Evolutionary conservation across 2,113 vertebrate genomes (phyloP).

Genomic region (human): DNA sequence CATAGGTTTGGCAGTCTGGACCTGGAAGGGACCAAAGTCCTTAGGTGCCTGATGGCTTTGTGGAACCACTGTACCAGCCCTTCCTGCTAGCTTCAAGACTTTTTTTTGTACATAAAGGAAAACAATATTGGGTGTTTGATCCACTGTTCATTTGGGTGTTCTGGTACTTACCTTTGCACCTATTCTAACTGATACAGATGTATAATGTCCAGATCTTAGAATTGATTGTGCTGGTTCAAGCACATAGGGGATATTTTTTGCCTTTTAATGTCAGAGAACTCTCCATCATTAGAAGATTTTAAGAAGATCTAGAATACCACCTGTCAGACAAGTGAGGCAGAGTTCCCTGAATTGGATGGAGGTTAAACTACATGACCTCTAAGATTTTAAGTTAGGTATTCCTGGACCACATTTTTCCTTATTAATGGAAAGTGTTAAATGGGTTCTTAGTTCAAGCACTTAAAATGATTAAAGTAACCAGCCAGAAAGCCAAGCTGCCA

Average conservation of each 20-base stretch:
- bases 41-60: background rate
- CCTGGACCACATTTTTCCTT: slow-evolving; percentile 76
- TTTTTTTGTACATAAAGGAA: background rate
- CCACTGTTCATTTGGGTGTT: background rate
- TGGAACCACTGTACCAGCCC: background rate
- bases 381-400: slow-evolving; percentile 68
- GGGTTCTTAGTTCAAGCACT: slow-evolving; percentile 77
- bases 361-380: slow-evolving; percentile 49
- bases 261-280: background rate
- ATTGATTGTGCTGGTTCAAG: background rate
- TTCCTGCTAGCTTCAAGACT: background rate
- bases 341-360: slow-evolving; percentile 60
- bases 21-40: background rate
- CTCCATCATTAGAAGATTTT: background rate
- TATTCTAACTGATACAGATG: background rate
- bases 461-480: slow-evolving; percentile 80
- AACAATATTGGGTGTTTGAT: background rate
- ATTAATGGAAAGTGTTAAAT: slow-evolving; percentile 78
- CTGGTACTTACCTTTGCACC: background rate
- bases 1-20: background rate
- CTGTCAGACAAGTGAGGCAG: slow-evolving; percentile 47
- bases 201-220: background rate
- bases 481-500: slow-evolving; percentile 71
- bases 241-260: background rate
- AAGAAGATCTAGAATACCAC: slow-evolving; percentile 8